Evolutionary conservation across 2,888 invertebrate species (phyloP).

Genomic region (Blastobasis lacticolella): DNA sequence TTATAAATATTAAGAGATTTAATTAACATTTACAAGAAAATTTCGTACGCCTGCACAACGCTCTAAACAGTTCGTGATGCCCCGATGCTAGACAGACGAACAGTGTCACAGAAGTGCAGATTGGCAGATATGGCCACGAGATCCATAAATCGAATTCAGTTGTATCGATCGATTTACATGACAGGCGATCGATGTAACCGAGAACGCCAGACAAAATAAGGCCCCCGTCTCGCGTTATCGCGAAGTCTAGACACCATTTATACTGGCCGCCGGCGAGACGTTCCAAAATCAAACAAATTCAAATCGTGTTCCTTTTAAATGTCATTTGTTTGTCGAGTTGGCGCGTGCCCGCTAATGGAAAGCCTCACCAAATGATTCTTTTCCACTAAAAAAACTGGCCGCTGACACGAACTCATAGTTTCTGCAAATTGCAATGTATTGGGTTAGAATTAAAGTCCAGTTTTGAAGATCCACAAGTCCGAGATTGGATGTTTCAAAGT

Average conservation of each 20-base stretch:
- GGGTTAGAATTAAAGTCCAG: conserved; percentile 13
- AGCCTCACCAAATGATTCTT: conserved; percentile 51
- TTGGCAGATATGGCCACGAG: too few relatives aligned
- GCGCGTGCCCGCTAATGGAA: conserved; percentile 71
- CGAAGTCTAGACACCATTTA: conserved; percentile 65
- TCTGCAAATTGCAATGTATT: conserved; percentile 12
- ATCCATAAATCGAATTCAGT: too few relatives aligned
- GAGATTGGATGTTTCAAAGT: conserved; percentile 27
- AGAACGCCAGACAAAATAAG: not conserved
- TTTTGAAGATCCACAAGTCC: conserved; percentile 15
- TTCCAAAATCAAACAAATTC: conserved; percentile 59
- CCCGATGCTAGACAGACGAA: too few relatives aligned
- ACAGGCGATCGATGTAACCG: too few relatives aligned
- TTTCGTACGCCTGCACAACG: too few relatives aligned
- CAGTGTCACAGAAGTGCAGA: too few relatives aligned
- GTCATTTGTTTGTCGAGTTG: conserved; percentile 63
- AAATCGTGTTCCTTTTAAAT: conserved; percentile 64
- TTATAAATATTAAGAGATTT: too few relatives aligned
- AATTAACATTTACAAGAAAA: too few relatives aligned
- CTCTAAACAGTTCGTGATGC: too few relatives aligned
- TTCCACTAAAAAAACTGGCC: conserved; percentile 33
- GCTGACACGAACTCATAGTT: conserved; percentile 38
- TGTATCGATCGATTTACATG: too few relatives aligned
- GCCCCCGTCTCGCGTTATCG: conserved; percentile 27
- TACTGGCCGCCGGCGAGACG: conserved; percentile 39